These are phyloP conservation scores for Elephas maximus DNA, from an alignment of 2,113 vertebrate genomes.

Conservation along the genomic window DNA sequence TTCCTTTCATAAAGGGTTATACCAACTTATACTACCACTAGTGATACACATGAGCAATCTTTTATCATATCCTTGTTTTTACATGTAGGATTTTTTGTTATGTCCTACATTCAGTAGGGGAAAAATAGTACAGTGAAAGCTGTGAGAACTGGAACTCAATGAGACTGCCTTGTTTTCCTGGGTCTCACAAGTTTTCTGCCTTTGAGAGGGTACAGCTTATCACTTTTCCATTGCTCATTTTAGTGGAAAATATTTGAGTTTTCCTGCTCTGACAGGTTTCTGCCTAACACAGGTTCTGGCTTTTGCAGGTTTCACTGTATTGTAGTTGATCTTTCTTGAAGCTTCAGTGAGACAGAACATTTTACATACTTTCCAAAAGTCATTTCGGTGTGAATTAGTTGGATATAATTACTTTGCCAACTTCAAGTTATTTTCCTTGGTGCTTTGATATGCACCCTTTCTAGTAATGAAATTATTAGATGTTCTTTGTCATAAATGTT, in stretches of 20 bases:
- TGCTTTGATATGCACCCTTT: neutral
- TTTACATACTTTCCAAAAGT: slow-evolving; percentile 1
- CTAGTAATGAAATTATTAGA: slow-evolving; percentile 49
- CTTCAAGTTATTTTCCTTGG: neutral
- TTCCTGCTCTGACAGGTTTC: neutral
- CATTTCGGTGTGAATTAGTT: slow-evolving; percentile 43
- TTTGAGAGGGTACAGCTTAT: neutral
- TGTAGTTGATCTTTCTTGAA: slow-evolving; percentile 59
- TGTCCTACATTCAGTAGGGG: neutral
- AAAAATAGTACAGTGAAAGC: neutral
- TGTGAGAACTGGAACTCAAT: neutral
- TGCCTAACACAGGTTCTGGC: neutral
- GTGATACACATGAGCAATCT: neutral
- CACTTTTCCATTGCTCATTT: neutral
- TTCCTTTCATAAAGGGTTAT: slow-evolving; percentile 7
- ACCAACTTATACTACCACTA: neutral
- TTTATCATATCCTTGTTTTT: neutral
- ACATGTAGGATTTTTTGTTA: neutral
- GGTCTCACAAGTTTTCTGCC: neutral
- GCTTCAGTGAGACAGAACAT: neutral
- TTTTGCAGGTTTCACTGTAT: neutral
- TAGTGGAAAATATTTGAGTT: neutral
- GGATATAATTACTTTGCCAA: neutral
- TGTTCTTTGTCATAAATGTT: slow-evolving; percentile 51
- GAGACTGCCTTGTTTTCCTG: neutral